phyloP scores from a whole-genome alignment of 2,797 vertebrate genomes.

The Oreonectes daqikongensis region DNA sequence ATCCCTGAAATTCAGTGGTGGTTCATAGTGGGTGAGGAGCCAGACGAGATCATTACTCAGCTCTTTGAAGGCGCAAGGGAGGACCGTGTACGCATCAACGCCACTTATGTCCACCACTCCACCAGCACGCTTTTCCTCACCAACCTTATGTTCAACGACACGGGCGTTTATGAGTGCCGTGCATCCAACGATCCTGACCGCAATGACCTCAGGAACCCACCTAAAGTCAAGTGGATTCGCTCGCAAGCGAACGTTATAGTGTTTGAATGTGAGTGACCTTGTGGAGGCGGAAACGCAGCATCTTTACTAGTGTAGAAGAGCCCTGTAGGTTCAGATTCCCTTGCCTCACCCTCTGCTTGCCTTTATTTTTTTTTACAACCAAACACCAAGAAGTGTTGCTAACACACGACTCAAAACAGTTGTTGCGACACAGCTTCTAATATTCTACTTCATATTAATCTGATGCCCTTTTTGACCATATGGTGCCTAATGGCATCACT shows the following conservation, averaged over 20 bases:
- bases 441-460: constrained; percentile 49
- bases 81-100: constrained; percentile 84
- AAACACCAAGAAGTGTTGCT: not conserved
- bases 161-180: constrained; percentile 91
- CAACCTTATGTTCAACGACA: constrained; percentile 80
- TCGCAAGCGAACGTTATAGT: constrained; percentile 94
- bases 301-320: constrained; percentile 62
- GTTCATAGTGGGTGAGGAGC: constrained; percentile 82
- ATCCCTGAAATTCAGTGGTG: constrained; percentile 97
- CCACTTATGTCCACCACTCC: constrained; percentile 86
- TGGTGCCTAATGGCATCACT: constrained; percentile 25
- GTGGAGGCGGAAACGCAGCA: constrained; percentile 57
- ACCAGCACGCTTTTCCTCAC: constrained; percentile 84
- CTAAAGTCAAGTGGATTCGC: constrained; percentile 96
- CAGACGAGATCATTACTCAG: constrained; percentile 81
- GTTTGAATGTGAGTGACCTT: constrained; percentile 91
- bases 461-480: constrained; percentile 58
- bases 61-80: constrained; percentile 88
- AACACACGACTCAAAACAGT: not conserved
- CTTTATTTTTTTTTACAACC: constrained; percentile 53
- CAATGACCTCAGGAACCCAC: constrained; percentile 90
- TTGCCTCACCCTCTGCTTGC: constrained; percentile 52
- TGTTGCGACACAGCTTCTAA: constrained; percentile 5
- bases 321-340: constrained; percentile 60
- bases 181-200: constrained; percentile 95